These are phyloP conservation scores for Lepidonotus clava DNA, from an alignment of 2,888 invertebrate species.

Conservation along the genomic window DNA sequence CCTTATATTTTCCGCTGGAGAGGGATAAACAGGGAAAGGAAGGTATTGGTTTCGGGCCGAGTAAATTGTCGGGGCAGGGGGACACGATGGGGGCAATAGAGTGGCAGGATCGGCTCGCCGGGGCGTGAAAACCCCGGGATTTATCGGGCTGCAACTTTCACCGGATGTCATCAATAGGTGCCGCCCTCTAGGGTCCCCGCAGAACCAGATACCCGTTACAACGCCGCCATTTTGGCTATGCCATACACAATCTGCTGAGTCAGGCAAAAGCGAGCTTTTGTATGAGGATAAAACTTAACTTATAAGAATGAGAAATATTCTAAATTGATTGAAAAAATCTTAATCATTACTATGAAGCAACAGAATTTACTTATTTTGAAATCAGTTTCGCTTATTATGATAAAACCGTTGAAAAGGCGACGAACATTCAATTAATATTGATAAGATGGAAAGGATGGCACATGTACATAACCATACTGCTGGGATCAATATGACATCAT, in stretches of 20 bases:
- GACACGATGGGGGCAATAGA: slow-evolving; percentile 26
- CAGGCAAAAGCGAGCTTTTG: too few relatives aligned
- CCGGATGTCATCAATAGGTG: slow-evolving; percentile 41
- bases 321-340: too few relatives aligned
- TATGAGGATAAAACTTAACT: too few relatives aligned
- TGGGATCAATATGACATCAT: too few relatives aligned
- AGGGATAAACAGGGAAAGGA: background rate
- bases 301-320: too few relatives aligned
- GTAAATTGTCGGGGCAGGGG: slow-evolving; percentile 10
- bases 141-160: background rate
- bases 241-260: background rate
- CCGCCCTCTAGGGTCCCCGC: background rate
- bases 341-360: too few relatives aligned
- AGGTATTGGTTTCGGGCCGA: background rate
- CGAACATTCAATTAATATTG: too few relatives aligned
- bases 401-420: too few relatives aligned
- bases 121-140: slow-evolving; percentile 47
- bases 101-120: background rate
- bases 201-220: background rate
- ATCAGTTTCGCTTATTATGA: too few relatives aligned
- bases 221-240: background rate
- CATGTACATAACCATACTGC: too few relatives aligned
- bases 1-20: slow-evolving; percentile 15
- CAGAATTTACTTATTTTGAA: too few relatives aligned
- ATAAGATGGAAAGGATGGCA: too few relatives aligned